Conservation (phyloP, 2,797 vertebrate species). For the Phyllotis vaccarum region DNA sequence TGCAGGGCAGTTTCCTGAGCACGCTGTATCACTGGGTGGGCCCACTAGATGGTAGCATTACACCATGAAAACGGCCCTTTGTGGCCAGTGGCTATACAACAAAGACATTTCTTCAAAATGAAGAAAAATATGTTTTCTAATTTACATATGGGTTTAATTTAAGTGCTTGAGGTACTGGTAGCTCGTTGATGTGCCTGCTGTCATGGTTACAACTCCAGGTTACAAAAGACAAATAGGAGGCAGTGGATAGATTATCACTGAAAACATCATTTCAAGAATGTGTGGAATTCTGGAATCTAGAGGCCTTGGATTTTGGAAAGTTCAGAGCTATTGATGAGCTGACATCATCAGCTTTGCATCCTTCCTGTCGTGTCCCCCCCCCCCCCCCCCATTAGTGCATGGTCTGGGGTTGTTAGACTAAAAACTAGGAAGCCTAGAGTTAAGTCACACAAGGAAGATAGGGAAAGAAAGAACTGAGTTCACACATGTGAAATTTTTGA, state of each 20-base stretch:
- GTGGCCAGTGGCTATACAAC: neutral
- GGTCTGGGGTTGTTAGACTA: neutral
- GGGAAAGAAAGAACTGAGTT: neutral
- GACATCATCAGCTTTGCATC: neutral
- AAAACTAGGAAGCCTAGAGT: neutral
- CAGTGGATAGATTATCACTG: neutral
- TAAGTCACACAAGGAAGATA: neutral
- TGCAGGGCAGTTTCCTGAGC: neutral
- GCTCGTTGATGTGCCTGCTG: neutral
- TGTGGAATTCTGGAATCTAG: conserved; percentile 15
- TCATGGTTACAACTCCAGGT: neutral
- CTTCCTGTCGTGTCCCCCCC: no score
- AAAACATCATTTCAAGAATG: conserved; percentile 22
- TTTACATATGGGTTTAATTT: conserved; percentile 4
- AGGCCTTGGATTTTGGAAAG: neutral
- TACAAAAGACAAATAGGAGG: neutral
- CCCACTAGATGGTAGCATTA: conserved; percentile 76
- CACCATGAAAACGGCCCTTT: conserved; percentile 16
- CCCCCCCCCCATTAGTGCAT: accelerated
- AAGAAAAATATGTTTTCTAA: neutral
- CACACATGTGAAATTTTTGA: neutral
- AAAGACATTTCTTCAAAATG: conserved; percentile 8
- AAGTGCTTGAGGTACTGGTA: neutral
- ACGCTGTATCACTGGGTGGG: neutral
- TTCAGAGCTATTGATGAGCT: neutral